Base-by-base conservation (phyloP, 1,140 invertebrate species). In the Episyrphus balteatus region DNA sequence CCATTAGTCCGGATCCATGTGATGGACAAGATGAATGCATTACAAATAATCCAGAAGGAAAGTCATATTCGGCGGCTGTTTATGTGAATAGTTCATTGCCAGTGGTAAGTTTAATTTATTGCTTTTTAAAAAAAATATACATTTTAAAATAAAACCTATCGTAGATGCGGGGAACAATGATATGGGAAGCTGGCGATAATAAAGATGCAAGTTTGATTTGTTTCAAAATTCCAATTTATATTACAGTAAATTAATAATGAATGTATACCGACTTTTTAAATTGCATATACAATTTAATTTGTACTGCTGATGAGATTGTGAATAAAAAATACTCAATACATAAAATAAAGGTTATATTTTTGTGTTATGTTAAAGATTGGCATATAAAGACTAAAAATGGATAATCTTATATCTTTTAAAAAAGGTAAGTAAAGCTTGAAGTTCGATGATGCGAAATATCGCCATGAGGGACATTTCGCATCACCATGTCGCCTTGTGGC, bases 1-100 rank as follows among this genome's bases (percentile, higher is more conserved):
- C 36, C 7, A 65, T 65, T 18, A 55, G 53, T 5, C 62, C 62
- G n/a, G 62, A 65, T 51, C 62, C 62, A 2, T 65, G 62, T 13
- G 62, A 65, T 31, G 62, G 62, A 3, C 52, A 62, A 31, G 53
- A 65, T 9, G 9, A 50, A 30, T 65, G 62, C 18, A 51, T 65
- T 14, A 15, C 50, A 21, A 61, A 57, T 38, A 51, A 54, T 12
- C 52, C 44, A 44, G 50, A 61, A 34, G 57, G 57, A 17, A 64
- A 65, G 39, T 54, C 53, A 5, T 65, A 65, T 33, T 58, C 50
- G 56, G 62, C 62, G 19, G 49, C 60, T 10, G 51, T 65, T n/a
- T 58, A 47, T 48, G 62, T 65, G 17, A 56, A 55, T 38, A 44
- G 50, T 9, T 52, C 58, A 10, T 43, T 65, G 36, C 62, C 62